These are phyloP conservation scores for Mimachlamys varia DNA, from an alignment of 2,888 invertebrate genomes.

Conservation along the genomic window DNA sequence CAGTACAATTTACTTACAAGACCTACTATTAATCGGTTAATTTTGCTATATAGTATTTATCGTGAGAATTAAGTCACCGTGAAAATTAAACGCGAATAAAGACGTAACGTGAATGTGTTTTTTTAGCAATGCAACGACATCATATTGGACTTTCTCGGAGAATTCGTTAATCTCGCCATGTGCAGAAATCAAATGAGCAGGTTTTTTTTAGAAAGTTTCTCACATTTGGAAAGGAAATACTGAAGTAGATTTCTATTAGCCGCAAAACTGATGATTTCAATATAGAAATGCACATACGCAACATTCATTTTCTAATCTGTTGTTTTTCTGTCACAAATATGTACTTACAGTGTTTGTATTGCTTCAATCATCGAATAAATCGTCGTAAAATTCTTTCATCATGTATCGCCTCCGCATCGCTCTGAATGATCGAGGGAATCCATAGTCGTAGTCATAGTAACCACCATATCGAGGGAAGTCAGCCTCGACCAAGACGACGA, in stretches of 20 bases:
- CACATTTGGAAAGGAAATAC: too few relatives aligned
- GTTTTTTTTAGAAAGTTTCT: too few relatives aligned
- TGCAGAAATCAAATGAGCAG: too few relatives aligned
- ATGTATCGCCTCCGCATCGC: neutral
- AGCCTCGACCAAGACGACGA: neutral
- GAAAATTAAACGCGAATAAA: neutral
- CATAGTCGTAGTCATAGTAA: neutral
- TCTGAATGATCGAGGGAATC: neutral
- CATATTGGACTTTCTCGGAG: too few relatives aligned
- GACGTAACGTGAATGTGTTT: too few relatives aligned
- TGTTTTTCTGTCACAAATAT: too few relatives aligned
- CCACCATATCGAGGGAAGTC: neutral
- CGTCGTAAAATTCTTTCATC: neutral
- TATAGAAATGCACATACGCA: too few relatives aligned
- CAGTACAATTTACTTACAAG: neutral
- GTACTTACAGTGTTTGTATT: neutral
- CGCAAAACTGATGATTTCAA: too few relatives aligned
- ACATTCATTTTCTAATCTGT: too few relatives aligned
- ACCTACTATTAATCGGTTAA: neutral
- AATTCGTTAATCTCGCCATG: too few relatives aligned
- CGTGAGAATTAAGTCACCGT: neutral
- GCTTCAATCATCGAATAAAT: neutral
- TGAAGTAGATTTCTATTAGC: too few relatives aligned
- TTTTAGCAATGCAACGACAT: too few relatives aligned
- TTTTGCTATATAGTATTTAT: neutral